phyloP scores from a whole-genome alignment of 2,888 invertebrate genomes.

The Linhomoeus sp. region DNA sequence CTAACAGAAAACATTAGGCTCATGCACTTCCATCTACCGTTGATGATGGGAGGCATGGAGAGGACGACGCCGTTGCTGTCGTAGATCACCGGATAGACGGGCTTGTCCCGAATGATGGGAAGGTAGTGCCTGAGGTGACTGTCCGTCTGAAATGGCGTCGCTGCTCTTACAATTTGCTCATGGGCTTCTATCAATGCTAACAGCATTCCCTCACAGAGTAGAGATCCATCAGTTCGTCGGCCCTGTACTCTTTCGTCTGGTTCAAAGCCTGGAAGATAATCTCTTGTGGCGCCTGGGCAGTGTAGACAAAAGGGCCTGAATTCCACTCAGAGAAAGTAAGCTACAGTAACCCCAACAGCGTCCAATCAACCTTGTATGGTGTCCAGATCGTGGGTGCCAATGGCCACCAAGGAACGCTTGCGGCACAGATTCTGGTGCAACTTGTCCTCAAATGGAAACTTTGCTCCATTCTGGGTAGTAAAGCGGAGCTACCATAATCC shows the following conservation, averaged over 20 bases:
- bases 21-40: no score
- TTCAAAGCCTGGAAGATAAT: slow-evolving; percentile 80
- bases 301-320: slow-evolving; percentile 75
- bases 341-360: no score
- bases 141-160: slow-evolving; percentile 44
- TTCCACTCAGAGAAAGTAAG: no score
- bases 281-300: slow-evolving; percentile 62
- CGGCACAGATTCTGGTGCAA: slow-evolving; percentile 86
- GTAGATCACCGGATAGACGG: slow-evolving; percentile 81
- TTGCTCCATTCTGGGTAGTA: no score
- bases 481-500: no score
- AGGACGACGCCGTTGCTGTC: slow-evolving; percentile 70
- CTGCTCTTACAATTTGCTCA: not conserved
- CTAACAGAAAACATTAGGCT: no score
- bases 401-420: slow-evolving; percentile 25
- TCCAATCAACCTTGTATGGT: slow-evolving; percentile 42
- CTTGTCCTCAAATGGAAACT: slow-evolving; percentile 47
- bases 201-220: slow-evolving; percentile 43
- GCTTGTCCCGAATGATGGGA: slow-evolving; percentile 72
- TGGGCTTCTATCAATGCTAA: not conserved
- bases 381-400: slow-evolving; percentile 81
- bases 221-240: slow-evolving; percentile 65
- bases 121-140: slow-evolving; percentile 82
- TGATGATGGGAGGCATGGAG: slow-evolving; percentile 93
- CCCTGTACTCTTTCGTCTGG: slow-evolving; percentile 62